Conservation (phyloP, 2,113 vertebrate genomes). For the Antigone vipio region DNA sequence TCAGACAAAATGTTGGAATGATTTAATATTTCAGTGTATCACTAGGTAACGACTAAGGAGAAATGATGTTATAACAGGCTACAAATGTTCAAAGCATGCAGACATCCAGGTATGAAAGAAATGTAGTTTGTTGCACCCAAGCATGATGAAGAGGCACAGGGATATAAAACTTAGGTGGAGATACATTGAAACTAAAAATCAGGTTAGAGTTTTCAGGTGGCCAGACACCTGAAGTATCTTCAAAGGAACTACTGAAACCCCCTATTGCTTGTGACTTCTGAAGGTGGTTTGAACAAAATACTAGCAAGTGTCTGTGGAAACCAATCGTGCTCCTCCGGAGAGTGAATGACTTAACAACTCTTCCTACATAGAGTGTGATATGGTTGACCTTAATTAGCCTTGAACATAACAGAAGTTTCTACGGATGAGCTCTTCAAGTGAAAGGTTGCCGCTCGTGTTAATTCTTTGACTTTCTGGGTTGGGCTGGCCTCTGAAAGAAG, state of each 20-base stretch:
- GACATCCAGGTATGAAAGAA: neutral
- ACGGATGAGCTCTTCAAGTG: neutral
- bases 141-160: neutral
- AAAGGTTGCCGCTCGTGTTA: rapidly evolving
- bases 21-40: neutral
- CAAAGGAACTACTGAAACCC: neutral
- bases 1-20: neutral
- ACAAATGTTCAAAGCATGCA: neutral
- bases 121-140: neutral
- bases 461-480: neutral
- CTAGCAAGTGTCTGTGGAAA: neutral
- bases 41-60: neutral
- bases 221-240: neutral
- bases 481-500: neutral
- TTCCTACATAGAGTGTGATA: neutral
- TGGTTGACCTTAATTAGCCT: neutral
- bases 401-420: neutral
- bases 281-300: neutral
- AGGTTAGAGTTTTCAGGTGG: neutral
- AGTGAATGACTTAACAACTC: neutral
- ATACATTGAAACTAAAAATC: neutral
- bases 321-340: neutral
- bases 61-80: neutral
- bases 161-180: neutral
- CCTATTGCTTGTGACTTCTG: neutral